A percentile compares a stretch with the other conserved stretches of the same genome.
These are phyloP conservation scores for Regulus satrapa DNA, from an alignment of 2,113 vertebrate species.

Conservation along the genomic window DNA sequence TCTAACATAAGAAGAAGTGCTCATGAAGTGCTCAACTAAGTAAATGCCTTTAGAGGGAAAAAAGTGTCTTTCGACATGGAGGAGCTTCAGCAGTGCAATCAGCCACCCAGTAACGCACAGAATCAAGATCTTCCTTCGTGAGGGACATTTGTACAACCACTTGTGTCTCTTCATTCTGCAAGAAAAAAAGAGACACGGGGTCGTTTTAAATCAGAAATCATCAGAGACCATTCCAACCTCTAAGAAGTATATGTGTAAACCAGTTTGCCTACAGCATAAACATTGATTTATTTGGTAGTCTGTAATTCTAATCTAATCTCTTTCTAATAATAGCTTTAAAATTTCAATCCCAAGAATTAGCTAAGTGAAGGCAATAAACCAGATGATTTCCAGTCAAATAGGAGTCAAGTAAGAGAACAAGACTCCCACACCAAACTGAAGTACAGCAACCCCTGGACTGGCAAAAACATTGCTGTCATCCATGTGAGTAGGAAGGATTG, in stretches of 20 bases:
- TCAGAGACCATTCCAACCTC: background rate
- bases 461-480: background rate
- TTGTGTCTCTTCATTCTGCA: slow-evolving; percentile 82
- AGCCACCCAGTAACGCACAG: slow-evolving; percentile 69
- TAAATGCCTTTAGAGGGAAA: slow-evolving; percentile 66
- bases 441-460: background rate
- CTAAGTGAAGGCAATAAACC: background rate
- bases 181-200: background rate
- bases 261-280: background rate
- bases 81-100: slow-evolving; percentile 72
- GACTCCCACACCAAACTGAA: background rate
- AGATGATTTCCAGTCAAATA: background rate
- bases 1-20: slow-evolving; percentile 63
- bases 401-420: background rate
- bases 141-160: slow-evolving; percentile 65
- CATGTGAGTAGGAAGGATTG: background rate
- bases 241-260: background rate
- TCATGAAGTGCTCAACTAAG: slow-evolving; percentile 77
- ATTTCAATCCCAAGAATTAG: background rate
- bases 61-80: slow-evolving; percentile 62
- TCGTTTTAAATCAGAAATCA: background rate
- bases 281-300: too few species aligned
- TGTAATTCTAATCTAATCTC: too few species aligned
- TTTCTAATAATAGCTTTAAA: background rate
- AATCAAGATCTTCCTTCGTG: slow-evolving; percentile 59